These are phyloP conservation scores for Pygmarrhopalites habei DNA, from an alignment of 1,140 invertebrate genomes.

Conservation along the genomic window DNA sequence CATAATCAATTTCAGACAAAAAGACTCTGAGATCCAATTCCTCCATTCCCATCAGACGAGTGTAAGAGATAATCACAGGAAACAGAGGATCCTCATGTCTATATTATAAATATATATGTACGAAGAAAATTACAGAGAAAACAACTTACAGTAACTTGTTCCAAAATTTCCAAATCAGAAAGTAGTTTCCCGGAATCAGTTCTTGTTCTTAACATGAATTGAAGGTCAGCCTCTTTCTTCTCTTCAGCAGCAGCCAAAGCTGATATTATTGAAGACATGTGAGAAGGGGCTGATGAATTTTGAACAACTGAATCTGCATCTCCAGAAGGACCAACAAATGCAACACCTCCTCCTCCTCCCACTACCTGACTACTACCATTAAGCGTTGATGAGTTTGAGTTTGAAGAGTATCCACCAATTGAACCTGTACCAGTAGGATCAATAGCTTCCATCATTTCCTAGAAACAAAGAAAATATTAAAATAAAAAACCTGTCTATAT, in stretches of 20 bases:
- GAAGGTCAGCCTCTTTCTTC: conserved; percentile 58
- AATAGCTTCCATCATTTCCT: conserved; percentile 31
- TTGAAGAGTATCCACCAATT: conserved; percentile 20
- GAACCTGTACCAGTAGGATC: conserved; percentile 26
- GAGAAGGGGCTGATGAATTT: background rate
- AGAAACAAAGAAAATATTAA: too few species aligned
- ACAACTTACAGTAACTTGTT: conserved; percentile 38
- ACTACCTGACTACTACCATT: conserved; percentile 1
- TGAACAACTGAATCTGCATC: too few species aligned
- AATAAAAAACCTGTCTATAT: too few species aligned
- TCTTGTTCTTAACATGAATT: conserved; percentile 68
- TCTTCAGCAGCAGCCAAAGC: conserved; percentile 41
- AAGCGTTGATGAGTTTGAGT: conserved; percentile 26
- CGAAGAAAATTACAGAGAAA: background rate
- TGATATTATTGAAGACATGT: conserved; percentile 10
- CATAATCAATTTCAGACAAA: too few species aligned
- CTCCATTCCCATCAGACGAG: background rate
- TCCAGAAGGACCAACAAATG: background rate
- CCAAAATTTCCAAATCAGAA: conserved; percentile 37
- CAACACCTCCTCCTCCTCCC: background rate
- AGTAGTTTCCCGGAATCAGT: conserved; percentile 61
- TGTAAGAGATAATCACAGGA: background rate
- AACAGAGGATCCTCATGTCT: background rate
- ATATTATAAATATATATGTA: background rate
- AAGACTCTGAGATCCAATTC: too few species aligned